Percentiles rank a stretch among this genome's conserved stretches.
Evolutionary conservation across 2,888 invertebrate species (phyloP).

Genomic region (Gymnoscelis rufifasciata): DNA sequence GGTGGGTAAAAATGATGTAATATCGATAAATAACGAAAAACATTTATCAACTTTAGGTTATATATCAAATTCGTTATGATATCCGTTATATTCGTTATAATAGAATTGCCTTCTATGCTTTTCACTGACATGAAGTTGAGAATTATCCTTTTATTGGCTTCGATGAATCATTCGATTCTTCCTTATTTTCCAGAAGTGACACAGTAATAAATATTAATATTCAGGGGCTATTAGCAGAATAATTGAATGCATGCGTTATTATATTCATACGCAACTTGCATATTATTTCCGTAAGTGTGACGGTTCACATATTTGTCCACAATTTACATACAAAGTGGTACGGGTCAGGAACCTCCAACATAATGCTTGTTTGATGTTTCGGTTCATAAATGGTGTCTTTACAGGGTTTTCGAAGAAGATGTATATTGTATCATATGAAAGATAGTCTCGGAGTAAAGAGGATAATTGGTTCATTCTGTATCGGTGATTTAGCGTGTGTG

Average conservation of each 20-base stretch:
- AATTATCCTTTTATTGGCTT: too few species aligned
- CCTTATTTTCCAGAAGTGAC: conserved; percentile 6
- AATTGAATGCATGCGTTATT: conserved; percentile 9
- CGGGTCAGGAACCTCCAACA: conserved; percentile 25
- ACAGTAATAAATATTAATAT: conserved; percentile 13
- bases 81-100: too few species aligned
- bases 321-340: conserved; percentile 19
- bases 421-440: background rate
- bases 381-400: conserved; percentile 14
- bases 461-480: background rate
- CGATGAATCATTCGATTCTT: too few species aligned
- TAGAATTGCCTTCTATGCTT: too few species aligned
- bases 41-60: too few species aligned
- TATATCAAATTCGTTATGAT: too few species aligned
- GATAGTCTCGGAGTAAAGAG: background rate
- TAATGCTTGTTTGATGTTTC: conserved; percentile 25
- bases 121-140: too few species aligned
- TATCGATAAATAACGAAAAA: too few species aligned
- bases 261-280: conserved; percentile 7
- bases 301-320: conserved; percentile 5
- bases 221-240: conserved; percentile 16
- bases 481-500: background rate
- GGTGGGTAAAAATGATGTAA: too few species aligned
- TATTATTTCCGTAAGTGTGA: conserved; percentile 10
- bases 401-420: conserved; percentile 1